These are phyloP conservation scores for Apamea monoglypha DNA, from an alignment of 2,888 invertebrate species.

Conservation along the genomic window DNA sequence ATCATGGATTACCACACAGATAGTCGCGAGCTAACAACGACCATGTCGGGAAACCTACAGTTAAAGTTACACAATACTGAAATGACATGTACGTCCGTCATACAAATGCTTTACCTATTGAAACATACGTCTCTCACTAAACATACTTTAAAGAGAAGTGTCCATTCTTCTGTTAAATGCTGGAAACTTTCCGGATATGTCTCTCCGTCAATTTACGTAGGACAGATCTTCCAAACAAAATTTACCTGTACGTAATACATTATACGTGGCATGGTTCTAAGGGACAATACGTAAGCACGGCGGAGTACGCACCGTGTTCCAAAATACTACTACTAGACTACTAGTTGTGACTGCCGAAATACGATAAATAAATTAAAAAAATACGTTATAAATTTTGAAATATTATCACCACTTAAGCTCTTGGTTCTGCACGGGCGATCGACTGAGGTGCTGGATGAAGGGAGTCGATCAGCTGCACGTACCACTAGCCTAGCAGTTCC, in stretches of 20 bases:
- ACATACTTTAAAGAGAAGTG: background rate
- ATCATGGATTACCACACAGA: background rate
- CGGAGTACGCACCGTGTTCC: background rate
- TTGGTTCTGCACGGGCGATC: constrained; percentile 13
- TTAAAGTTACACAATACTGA: background rate
- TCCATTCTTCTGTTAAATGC: constrained; percentile 24
- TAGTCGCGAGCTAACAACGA: background rate
- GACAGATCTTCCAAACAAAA: background rate
- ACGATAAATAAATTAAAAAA: constrained; percentile 36
- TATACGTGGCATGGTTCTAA: background rate
- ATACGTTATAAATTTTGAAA: constrained; percentile 35
- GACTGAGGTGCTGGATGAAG: constrained; percentile 2
- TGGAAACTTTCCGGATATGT: background rate
- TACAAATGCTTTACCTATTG: background rate
- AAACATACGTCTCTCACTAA: background rate
- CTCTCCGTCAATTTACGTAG: background rate
- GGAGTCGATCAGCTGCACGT: constrained; percentile 31
- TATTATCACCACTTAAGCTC: constrained; percentile 58
- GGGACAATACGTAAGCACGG: background rate
- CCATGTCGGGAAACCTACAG: background rate
- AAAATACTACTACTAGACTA: constrained; percentile 13
- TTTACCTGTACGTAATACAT: constrained; percentile 8
- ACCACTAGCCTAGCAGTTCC: constrained; percentile 14
- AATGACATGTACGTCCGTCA: background rate
- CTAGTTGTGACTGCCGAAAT: constrained; percentile 26